Percentiles rank a stretch among this genome's conserved stretches.
These are phyloP conservation scores for Osmerus eperlanus DNA, from an alignment of 2,113 vertebrate genomes.

Conservation along the genomic window DNA sequence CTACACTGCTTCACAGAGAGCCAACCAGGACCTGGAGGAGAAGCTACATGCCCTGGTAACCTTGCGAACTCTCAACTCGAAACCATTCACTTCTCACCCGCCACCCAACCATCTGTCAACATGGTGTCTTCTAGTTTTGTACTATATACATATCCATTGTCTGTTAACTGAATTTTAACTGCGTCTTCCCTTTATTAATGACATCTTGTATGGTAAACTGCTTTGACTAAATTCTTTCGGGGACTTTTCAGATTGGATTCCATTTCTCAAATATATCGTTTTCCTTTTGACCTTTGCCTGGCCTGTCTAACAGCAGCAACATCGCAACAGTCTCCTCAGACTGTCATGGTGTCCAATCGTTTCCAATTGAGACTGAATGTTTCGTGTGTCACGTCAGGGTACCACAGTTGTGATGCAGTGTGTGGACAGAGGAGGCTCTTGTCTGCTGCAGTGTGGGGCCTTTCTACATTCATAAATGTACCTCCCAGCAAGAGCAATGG, in stretches of 20 bases:
- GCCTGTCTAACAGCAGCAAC: background rate
- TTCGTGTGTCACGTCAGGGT: too few species aligned
- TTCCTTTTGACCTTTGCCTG: background rate
- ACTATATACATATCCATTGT: background rate
- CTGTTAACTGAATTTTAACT: background rate
- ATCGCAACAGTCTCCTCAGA: too few species aligned
- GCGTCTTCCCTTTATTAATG: too few species aligned
- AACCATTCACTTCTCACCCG: background rate
- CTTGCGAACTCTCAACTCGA: background rate
- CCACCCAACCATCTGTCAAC: background rate
- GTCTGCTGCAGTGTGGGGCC: too few species aligned
- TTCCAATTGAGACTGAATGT: too few species aligned
- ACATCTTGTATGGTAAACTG: too few species aligned
- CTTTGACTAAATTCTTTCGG: too few species aligned
- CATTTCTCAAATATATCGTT: background rate
- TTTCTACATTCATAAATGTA: too few species aligned
- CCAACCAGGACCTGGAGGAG: conserved; percentile 97
- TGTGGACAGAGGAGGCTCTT: too few species aligned
- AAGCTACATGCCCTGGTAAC: conserved; percentile 93
- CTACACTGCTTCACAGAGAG: conserved; percentile 93
- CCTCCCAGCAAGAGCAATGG: too few species aligned
- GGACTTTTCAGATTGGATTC: background rate
- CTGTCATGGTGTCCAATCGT: too few species aligned
- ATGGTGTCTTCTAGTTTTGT: background rate
- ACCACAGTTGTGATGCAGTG: too few species aligned